phyloP scores from a whole-genome alignment of 30 jellyfish, hydroid and myxozoan species.

The Phacellophora camtschatica region DNA sequence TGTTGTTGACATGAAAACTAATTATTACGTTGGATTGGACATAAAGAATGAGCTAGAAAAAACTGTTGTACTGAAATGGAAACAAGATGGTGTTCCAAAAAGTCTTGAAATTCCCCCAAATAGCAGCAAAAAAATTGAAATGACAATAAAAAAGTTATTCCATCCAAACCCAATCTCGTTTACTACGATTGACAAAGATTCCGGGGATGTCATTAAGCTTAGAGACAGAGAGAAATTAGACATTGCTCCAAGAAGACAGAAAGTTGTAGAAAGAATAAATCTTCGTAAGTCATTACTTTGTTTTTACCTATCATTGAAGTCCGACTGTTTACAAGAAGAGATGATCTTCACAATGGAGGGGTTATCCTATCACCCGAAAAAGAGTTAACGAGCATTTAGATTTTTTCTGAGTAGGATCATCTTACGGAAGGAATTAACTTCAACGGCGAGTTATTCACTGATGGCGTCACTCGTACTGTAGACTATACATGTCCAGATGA shows the following conservation, averaged over 20 bases:
- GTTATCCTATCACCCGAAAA: not conserved
- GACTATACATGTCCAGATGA: no score
- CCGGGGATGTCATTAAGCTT: not conserved
- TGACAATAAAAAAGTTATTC: not conserved
- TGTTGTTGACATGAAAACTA: not conserved
- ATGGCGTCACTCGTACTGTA: no score
- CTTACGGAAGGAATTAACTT: no score
- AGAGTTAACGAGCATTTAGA: no score
- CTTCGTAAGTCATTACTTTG: slow-evolving; percentile 1
- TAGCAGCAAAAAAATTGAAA: not conserved
- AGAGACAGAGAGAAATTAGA: slow-evolving; percentile 33
- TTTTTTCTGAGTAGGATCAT: no score
- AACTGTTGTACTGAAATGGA: slow-evolving; percentile 20
- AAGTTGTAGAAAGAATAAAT: not conserved
- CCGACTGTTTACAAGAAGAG: no score
- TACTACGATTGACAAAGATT: slow-evolving; percentile 8
- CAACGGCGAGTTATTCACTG: no score
- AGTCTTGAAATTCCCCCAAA: not conserved
- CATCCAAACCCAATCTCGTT: slow-evolving; percentile 41
- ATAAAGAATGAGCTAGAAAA: slow-evolving; percentile 2
- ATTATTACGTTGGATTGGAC: slow-evolving; percentile 3
- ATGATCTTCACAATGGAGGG: no score
- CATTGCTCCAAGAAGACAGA: not conserved
- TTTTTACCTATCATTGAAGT: not conserved
- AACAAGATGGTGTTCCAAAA: not conserved